Evolutionary conservation across 2,113 vertebrate genomes (phyloP).

Genomic region (Sceloporus undulatus): DNA sequence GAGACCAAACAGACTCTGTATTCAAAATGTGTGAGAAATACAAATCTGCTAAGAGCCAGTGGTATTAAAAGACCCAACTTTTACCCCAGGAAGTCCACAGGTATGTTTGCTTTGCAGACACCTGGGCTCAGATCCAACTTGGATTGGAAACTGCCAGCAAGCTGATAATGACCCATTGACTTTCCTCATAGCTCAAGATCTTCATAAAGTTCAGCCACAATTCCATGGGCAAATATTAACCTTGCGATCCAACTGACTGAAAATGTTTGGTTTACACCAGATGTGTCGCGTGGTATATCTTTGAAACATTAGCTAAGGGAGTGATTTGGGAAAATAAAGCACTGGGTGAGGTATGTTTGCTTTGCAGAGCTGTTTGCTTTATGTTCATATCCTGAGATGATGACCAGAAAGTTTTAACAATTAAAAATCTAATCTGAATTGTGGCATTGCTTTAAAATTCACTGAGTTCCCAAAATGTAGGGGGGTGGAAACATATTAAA

Average conservation of each 20-base stretch:
- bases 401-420: conserved; percentile 32
- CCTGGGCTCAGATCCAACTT: neutral
- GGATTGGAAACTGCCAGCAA: conserved; percentile 35
- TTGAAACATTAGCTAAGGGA: conserved; percentile 84
- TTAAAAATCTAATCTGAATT: conserved; percentile 50
- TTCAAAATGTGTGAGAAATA: neutral
- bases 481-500: neutral
- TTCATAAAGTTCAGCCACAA: conserved; percentile 58
- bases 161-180: neutral
- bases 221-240: conserved; percentile 83
- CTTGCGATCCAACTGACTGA: conserved; percentile 75
- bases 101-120: conserved; percentile 11
- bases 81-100: conserved; percentile 17
- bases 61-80: conserved; percentile 9
- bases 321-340: conserved; percentile 83
- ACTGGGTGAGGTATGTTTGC: conserved; percentile 71
- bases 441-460: neutral
- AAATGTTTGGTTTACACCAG: conserved; percentile 87
- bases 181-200: conserved; percentile 31
- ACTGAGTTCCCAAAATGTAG: neutral
- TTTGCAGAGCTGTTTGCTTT: conserved; percentile 54
- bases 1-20: neutral
- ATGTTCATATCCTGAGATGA: conserved; percentile 41
- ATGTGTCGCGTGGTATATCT: conserved; percentile 73
- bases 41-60: neutral